A percentile compares a stretch with the other conserved stretches of the same genome.
These are phyloP conservation scores for Drosophila bifasciata DNA, from an alignment of 1,140 invertebrate species.

Conservation along the genomic window DNA sequence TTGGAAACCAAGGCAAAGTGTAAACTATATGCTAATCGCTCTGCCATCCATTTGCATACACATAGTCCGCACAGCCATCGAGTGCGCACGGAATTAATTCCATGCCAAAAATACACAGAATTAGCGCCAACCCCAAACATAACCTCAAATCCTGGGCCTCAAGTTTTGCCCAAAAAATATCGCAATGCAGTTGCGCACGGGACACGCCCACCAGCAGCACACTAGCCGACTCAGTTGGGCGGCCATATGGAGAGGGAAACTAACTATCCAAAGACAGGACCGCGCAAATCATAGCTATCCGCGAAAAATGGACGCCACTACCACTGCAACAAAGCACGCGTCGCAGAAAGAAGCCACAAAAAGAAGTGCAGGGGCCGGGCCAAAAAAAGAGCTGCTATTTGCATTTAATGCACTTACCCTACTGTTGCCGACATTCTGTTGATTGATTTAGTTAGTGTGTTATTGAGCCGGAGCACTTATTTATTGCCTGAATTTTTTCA, in stretches of 20 bases:
- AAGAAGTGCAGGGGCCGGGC: slow-evolving; percentile 31
- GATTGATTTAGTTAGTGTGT: slow-evolving; percentile 29
- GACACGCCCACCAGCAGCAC: slow-evolving; percentile 57
- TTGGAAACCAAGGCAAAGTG: slow-evolving; percentile 18
- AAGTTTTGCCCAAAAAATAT: slow-evolving; percentile 43
- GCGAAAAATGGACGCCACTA: slow-evolving; percentile 66
- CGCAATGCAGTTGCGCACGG: slow-evolving; percentile 61
- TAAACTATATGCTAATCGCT: slow-evolving; percentile 24
- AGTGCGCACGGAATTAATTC: slow-evolving; percentile 41
- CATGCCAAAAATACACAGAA: slow-evolving; percentile 51
- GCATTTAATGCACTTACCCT: slow-evolving; percentile 49
- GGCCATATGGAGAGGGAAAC: background rate
- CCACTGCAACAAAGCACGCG: slow-evolving; percentile 62
- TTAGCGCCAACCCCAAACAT: slow-evolving; percentile 57
- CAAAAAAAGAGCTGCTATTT: slow-evolving; percentile 2
- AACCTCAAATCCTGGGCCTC: slow-evolving; percentile 61
- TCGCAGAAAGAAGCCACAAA: slow-evolving; percentile 78
- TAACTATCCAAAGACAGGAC: too few species aligned
- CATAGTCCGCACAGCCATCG: slow-evolving; percentile 6
- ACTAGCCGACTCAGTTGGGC: background rate
- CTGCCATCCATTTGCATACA: slow-evolving; percentile 43
- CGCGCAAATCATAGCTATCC: background rate
- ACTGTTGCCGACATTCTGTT: slow-evolving; percentile 66
- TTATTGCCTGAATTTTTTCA: slow-evolving; percentile 51
- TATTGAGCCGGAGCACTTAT: slow-evolving; percentile 38